Evolutionary conservation across 64 coral and sea anemone genomes (phyloP), one percentile per base, ranked within the genome.

Genomic region (Astreopora myriophthalma): DNA sequence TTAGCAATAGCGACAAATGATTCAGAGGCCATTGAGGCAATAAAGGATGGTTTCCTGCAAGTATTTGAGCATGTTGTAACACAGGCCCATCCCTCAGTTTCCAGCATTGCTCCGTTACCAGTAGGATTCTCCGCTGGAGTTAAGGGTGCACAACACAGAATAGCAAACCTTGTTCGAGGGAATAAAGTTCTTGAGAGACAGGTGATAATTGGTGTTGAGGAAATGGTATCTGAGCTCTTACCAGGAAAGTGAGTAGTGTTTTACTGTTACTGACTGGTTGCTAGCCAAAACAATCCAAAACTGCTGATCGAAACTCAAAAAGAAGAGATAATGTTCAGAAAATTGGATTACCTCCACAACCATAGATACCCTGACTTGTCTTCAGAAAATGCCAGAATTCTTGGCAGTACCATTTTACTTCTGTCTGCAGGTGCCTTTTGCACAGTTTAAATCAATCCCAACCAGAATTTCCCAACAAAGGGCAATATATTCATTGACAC

Each of bases 31-130:
- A 87, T 85, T 71, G 95, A 97, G 24, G 88, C 95, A 71, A 32
- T 97, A 6, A 93, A 87, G 33, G 95, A 97, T 87, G 95, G 95
- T 37, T 97, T 97, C 61, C 91, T 73, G 5, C 95, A 97, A 60
- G 80, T 97, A 34, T 97, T 97, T 87, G 95, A 97, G 73, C 83
- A 85, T 68, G 95, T 92, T n/a, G 58, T 74, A 6, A 32, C 93
- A 19, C 93, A 93, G 40, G 66, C 87, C 25, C 71, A 84, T 67
- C 34, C 87, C 22, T 94, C 95, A 35, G 37, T 75, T 0, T 97
- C 95, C 13, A 85, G 91, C 42, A 94, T 97, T 74, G 95, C 95
- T 20, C 92, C 95, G 9, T 76, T 97, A 38, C 95, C 95, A 17
- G 80, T 92, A 6, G 92, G 95, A 0, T 93, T 89, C 40, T 97